Conservation (phyloP, 2,888 invertebrate genomes). For the Perizoma affinitatum region DNA sequence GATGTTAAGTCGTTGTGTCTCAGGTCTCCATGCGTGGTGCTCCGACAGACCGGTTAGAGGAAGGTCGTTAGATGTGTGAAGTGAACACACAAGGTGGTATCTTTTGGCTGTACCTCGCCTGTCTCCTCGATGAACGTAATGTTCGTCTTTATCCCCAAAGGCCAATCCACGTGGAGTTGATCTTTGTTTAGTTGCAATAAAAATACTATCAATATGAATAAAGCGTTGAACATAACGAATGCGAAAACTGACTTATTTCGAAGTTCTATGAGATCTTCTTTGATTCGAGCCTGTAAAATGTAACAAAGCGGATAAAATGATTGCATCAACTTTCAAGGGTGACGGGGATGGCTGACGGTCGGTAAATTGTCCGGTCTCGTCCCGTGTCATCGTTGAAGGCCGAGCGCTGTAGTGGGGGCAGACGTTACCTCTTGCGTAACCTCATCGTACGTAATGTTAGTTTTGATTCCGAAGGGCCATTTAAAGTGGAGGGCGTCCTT, state of each 20-base stretch:
- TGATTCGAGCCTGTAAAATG: constrained; percentile 92
- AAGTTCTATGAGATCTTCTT: constrained; percentile 95
- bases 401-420: constrained; percentile 73
- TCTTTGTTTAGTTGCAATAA: constrained; percentile 99
- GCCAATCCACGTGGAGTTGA: constrained; percentile 98
- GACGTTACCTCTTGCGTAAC: constrained; percentile 95
- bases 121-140: constrained; percentile 97
- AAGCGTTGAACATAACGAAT: constrained; percentile 99
- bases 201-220: constrained; percentile 99
- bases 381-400: constrained; percentile 81
- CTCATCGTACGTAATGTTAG: constrained; percentile 96
- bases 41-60: constrained; percentile 81
- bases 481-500: constrained; percentile 98
- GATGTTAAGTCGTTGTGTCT: constrained; percentile 71
- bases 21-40: constrained; percentile 77
- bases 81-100: constrained; percentile 74
- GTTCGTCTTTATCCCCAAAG: constrained; percentile 97
- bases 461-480: constrained; percentile 98
- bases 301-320: constrained; percentile 70
- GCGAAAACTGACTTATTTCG: constrained; percentile 98
- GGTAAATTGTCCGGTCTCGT: constrained; percentile 31
- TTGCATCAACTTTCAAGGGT: constrained; percentile 82
- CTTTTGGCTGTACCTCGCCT: constrained; percentile 90
- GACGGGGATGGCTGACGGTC: constrained; percentile 65
- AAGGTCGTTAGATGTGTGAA: constrained; percentile 82